These are phyloP conservation scores for Caenorhabditis doughertyi DNA, from an alignment of 2,888 invertebrate genomes.

Conservation along the genomic window DNA sequence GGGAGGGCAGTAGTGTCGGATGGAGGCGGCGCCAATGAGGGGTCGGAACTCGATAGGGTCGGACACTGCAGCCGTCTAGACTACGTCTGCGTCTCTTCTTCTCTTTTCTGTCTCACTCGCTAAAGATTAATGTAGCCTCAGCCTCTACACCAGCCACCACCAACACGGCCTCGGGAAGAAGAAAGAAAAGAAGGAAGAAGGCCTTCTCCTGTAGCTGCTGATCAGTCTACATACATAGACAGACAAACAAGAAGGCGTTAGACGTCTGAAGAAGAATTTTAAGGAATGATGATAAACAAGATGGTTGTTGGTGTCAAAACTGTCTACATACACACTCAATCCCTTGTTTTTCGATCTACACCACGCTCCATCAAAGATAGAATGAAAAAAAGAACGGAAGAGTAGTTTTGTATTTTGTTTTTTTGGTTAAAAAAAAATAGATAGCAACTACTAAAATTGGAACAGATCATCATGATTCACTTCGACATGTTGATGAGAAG, in stretches of 20 bases:
- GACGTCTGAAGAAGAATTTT: conserved; percentile 1
- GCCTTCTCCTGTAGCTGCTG: conserved; percentile 7
- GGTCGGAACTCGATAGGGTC: conserved; percentile 62
- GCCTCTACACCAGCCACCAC: no score
- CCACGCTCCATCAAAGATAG: neutral
- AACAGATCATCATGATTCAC: neutral
- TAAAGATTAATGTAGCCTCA: conserved; percentile 58
- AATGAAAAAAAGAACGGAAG: neutral
- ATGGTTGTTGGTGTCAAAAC: conserved; percentile 52
- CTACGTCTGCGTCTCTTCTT: conserved; percentile 44
- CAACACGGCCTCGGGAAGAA: neutral
- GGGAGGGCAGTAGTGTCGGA: conserved; percentile 54
- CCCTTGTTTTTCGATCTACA: conserved; percentile 16
- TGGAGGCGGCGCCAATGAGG: conserved; percentile 55
- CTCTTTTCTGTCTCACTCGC: conserved; percentile 14
- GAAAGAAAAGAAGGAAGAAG: neutral
- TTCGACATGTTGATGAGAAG: neutral
- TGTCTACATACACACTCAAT: no score
- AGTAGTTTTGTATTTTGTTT: neutral
- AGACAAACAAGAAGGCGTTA: conserved; percentile 1
- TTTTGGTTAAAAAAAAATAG: neutral
- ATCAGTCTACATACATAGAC: conserved; percentile 49
- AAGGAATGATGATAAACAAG: conserved; percentile 40
- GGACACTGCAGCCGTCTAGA: conserved; percentile 59
- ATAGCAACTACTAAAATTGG: neutral